Percentiles rank a stretch among this genome's conserved stretches.
Evolutionary conservation across 2,113 vertebrate genomes (phyloP).

Genomic region (Promerops cafer): DNA sequence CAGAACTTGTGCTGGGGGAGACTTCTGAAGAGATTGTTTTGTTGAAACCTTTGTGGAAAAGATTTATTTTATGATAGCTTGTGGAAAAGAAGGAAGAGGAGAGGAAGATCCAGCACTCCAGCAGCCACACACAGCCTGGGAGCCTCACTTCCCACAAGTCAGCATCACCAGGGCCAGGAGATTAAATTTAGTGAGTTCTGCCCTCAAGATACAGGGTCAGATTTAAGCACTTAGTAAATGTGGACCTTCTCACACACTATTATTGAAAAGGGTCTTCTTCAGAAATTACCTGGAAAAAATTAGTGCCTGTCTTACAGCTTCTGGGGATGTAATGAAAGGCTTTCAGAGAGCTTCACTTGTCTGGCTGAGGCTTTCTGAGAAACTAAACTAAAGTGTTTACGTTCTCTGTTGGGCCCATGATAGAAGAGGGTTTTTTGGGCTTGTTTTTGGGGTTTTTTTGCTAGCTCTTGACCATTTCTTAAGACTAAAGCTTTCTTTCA

Average conservation of each 20-base stretch:
- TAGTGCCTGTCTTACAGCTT: background rate
- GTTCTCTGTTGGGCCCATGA: background rate
- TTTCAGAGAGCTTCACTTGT: background rate
- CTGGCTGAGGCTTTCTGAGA: background rate
- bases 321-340: background rate
- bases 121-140: background rate
- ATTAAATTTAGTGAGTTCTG: background rate
- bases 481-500: background rate
- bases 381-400: background rate
- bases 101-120: background rate
- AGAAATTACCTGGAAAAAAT: background rate
- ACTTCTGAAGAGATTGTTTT: background rate
- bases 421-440: background rate
- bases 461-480: background rate
- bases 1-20: background rate
- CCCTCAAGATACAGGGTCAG: background rate
- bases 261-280: background rate
- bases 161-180: accelerated
- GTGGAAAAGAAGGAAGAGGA: background rate
- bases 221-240: background rate
- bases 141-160: background rate
- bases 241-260: background rate
- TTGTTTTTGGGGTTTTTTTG: background rate
- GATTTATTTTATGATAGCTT: background rate
- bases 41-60: background rate